Conservation (phyloP, 1,140 invertebrate genomes). For the Drosophila parabipectinata region DNA sequence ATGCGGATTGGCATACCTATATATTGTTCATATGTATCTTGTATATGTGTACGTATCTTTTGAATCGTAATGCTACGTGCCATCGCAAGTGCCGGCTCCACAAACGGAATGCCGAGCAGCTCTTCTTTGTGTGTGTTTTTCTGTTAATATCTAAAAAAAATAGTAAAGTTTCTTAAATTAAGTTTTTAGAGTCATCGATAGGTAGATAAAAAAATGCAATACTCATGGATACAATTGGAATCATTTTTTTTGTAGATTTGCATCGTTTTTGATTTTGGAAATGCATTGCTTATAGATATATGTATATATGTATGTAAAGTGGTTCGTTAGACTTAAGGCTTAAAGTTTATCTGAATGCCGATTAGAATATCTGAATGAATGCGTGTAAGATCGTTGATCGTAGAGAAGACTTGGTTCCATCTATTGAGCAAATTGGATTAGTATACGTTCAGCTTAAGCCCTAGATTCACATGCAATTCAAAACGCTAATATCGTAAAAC, state of each 20-base stretch:
- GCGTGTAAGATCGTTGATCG: conserved; percentile 30
- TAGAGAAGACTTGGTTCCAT: conserved; percentile 31
- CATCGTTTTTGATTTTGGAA: conserved; percentile 34
- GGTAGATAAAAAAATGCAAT: conserved; percentile 60
- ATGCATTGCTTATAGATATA: conserved; percentile 58
- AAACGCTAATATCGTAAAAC: conserved; percentile 70
- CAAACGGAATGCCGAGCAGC: conserved; percentile 11
- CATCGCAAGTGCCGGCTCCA: conserved; percentile 5
- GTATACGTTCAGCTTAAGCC: conserved; percentile 51
- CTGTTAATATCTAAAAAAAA: conserved; percentile 46
- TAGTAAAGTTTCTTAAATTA: conserved; percentile 52
- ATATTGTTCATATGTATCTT: conserved; percentile 51
- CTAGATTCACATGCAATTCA: conserved; percentile 66
- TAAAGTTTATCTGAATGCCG: conserved; percentile 25
- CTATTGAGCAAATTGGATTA: conserved; percentile 55
- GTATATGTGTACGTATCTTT: conserved; percentile 45
- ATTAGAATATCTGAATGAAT: conserved; percentile 20
- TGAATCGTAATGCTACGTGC: conserved; percentile 36
- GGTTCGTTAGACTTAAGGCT: conserved; percentile 29
- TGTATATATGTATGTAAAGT: not conserved
- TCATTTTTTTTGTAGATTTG: conserved; percentile 17
- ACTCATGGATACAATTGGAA: conserved; percentile 66
- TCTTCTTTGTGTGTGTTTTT: conserved; percentile 2
- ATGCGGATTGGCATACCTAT: conserved; percentile 25
- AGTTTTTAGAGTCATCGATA: conserved; percentile 38